A percentile compares a stretch with the other conserved stretches of the same genome.
phyloP scores from a whole-genome alignment of 2,888 invertebrate species.

The Pollenia labialis region DNA sequence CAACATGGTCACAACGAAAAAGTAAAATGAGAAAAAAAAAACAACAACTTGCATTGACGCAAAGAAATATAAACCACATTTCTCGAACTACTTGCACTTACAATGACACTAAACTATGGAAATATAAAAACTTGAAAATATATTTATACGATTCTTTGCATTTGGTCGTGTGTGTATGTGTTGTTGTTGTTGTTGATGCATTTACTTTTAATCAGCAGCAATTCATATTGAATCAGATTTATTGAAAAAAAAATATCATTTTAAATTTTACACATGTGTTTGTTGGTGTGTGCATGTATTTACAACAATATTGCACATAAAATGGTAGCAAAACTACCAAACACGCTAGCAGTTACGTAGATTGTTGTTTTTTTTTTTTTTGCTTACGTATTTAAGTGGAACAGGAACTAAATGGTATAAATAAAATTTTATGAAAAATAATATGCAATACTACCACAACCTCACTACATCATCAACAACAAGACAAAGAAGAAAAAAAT shows the following conservation, averaged over 20 bases:
- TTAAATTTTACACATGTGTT: too few relatives aligned
- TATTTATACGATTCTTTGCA: background rate
- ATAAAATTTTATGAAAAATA: slow-evolving; percentile 54
- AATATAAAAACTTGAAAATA: slow-evolving; percentile 15
- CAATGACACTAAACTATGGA: slow-evolving; percentile 47
- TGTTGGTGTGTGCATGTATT: background rate
- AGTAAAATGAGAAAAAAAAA: background rate
- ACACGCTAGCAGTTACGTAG: slow-evolving; percentile 57
- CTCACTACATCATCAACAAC: slow-evolving; percentile 24
- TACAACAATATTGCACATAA: slow-evolving; percentile 43
- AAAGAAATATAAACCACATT: slow-evolving; percentile 36
- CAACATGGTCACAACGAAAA: slow-evolving; percentile 27
- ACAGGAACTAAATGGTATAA: slow-evolving; percentile 73
- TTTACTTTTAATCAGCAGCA: slow-evolving; percentile 16
- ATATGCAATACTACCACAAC: slow-evolving; percentile 29
- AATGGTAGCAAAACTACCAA: slow-evolving; percentile 48
- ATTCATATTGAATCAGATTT: slow-evolving; percentile 59
- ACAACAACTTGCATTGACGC: slow-evolving; percentile 29
- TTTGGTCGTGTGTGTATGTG: background rate
- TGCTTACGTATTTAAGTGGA: slow-evolving; percentile 71
- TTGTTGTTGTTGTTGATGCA: background rate
- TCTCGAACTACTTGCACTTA: slow-evolving; percentile 54
- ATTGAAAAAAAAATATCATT: background rate
- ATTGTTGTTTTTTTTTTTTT: slow-evolving; percentile 37
- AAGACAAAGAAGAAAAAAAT: slow-evolving; percentile 49